Evolutionary conservation across 2,113 vertebrate genomes (phyloP).

Genomic region (Lophura nycthemera): DNA sequence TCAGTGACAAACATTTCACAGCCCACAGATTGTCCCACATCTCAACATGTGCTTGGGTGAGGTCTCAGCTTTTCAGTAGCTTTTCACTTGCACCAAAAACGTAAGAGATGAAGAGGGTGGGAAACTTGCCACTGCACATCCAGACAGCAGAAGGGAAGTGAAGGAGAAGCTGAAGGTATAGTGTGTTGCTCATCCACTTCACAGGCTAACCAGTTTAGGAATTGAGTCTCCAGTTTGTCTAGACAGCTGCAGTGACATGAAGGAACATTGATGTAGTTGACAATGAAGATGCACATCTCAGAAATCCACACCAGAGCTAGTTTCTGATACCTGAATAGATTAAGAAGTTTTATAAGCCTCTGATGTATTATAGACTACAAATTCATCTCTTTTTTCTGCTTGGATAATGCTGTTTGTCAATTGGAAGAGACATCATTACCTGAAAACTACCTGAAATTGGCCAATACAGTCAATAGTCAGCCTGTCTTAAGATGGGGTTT

Average conservation of each 20-base stretch:
- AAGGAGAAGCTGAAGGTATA: background rate
- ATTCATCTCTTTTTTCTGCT: background rate
- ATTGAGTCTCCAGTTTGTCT: accelerated
- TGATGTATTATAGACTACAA: background rate
- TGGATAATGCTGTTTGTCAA: background rate
- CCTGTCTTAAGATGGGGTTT: background rate
- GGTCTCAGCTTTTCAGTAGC: background rate
- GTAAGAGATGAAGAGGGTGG: background rate
- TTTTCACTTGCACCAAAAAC: accelerated
- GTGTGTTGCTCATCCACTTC: background rate
- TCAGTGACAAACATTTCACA: background rate
- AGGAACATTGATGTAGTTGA: background rate
- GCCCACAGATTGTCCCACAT: background rate
- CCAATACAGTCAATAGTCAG: background rate
- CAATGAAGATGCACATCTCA: background rate
- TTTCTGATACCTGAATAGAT: background rate
- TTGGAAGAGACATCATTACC: background rate
- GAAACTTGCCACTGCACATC: background rate
- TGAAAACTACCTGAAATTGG: background rate
- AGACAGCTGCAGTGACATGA: accelerated
- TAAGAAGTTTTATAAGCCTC: background rate
- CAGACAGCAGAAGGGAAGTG: accelerated
- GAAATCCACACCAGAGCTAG: background rate
- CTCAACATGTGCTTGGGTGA: accelerated
- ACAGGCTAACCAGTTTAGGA: background rate